Conservation (phyloP, 2,888 invertebrate genomes). For the Microdon myrmicae region DNA sequence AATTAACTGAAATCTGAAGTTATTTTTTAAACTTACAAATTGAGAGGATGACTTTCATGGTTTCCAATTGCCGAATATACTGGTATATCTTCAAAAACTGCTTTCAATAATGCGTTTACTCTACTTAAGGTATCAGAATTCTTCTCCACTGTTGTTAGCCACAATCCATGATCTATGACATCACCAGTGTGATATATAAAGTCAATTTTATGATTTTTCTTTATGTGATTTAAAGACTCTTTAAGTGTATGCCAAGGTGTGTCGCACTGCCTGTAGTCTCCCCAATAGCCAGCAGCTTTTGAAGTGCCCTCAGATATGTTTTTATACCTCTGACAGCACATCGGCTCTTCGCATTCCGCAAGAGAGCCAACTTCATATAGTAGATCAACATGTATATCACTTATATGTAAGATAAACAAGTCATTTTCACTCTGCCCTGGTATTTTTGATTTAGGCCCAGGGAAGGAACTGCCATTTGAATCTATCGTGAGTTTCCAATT, state of each 20-base stretch:
- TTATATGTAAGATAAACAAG: constrained; percentile 60
- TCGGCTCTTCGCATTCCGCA: constrained; percentile 78
- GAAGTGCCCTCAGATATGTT: constrained; percentile 52
- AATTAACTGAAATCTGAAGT: too few relatives aligned
- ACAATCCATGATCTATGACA: constrained; percentile 86
- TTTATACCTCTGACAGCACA: constrained; percentile 75
- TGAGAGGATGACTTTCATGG: constrained; percentile 85
- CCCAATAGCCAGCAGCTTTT: constrained; percentile 79
- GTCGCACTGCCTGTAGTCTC: constrained; percentile 83
- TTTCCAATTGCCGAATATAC: constrained; percentile 82
- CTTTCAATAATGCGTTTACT: constrained; percentile 69
- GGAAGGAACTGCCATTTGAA: constrained; percentile 28
- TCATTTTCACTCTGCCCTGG: constrained; percentile 54
- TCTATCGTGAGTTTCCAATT: constrained; percentile 58
- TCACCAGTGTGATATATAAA: constrained; percentile 88
- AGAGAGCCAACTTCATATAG: constrained; percentile 75
- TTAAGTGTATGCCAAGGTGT: constrained; percentile 76
- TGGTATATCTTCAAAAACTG: constrained; percentile 72
- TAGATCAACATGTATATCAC: constrained; percentile 81
- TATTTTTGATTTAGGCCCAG: constrained; percentile 57
- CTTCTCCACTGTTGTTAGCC: constrained; percentile 78
- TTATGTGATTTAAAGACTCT: constrained; percentile 74
- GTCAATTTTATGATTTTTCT: constrained; percentile 71
- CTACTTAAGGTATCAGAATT: constrained; percentile 72
- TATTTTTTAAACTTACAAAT: constrained; percentile 77